These are phyloP conservation scores for Apis cerana DNA, from an alignment of 1,140 invertebrate genomes.

Conservation along the genomic window DNA sequence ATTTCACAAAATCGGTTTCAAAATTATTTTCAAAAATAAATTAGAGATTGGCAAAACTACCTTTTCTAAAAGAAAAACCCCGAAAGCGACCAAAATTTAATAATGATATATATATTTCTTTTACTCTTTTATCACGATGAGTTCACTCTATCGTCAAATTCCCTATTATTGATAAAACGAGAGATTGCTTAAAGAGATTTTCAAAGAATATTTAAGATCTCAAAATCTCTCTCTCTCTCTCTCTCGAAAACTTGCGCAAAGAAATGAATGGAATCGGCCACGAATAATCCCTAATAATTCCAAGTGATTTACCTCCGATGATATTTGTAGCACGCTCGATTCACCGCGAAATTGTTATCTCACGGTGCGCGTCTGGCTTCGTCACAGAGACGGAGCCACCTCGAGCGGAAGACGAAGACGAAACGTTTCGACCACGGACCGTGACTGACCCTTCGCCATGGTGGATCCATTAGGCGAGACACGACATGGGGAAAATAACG, in stretches of 20 bases:
- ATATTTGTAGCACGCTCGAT: not conserved
- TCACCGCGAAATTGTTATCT: constrained; percentile 36
- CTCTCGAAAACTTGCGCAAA: not conserved
- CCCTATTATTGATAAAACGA: too few species aligned
- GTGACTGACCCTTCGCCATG: constrained; percentile 15
- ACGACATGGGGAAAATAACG: constrained; percentile 47
- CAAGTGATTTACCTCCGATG: constrained; percentile 28
- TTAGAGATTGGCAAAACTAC: too few species aligned
- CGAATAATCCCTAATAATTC: constrained; percentile 42
- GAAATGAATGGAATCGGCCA: not conserved
- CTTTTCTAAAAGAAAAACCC: too few species aligned
- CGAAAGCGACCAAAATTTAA: too few species aligned
- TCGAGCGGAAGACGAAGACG: constrained; percentile 16
- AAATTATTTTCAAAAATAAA: too few species aligned
- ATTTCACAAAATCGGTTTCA: too few species aligned
- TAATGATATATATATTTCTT: too few species aligned
- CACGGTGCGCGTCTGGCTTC: not conserved
- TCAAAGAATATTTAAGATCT: too few species aligned
- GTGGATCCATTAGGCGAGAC: constrained; percentile 37
- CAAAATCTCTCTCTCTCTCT: too few species aligned
- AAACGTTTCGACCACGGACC: constrained; percentile 17
- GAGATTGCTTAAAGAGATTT: too few species aligned
- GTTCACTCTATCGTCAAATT: too few species aligned
- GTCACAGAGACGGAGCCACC: not conserved
- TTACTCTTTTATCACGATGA: too few species aligned